Base-by-base conservation (phyloP, 2,113 vertebrate genomes). In the Leucopsar rothschildi region DNA sequence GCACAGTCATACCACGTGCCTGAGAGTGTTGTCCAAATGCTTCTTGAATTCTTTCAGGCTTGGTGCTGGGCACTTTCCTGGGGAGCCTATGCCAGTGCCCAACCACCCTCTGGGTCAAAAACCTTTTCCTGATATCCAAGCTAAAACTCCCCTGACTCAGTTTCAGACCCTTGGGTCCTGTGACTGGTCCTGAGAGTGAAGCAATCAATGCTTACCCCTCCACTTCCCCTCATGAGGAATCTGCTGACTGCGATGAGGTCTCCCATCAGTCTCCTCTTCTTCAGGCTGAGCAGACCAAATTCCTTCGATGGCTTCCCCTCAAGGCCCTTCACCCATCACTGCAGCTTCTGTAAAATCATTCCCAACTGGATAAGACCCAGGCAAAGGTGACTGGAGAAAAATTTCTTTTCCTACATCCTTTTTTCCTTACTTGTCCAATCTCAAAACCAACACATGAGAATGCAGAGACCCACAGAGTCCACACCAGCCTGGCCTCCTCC, bases 361-460 rank as follows among this genome's bases (percentile, higher is more conserved):
- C 39, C 37, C 18, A 90, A 6, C 47, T 28, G n/a, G 20, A 33
- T 69, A 70, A 84, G 8, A 11, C 65, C 6, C 25, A 59, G 44
- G 20, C 13, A 81, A 23, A 68, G 1, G 6, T 1, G 1, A 42
- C 8, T 44, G 40, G 29, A 86, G 27, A 64, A 86, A 56, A 31
- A 33, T 17, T 15, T 37, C 0, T 68, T 80, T 50, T 69, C 55
- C 50, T 16, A n/a, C 4, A 35, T 52, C 44, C 8, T 5, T 71
- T 39, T 29, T 47, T 33, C 45, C 6, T 1, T 55, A 17, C 24
- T 25, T 45, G 22, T 33, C 42, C 20, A 40, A 16, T 27, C 11
- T 53, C 21, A 49, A 27, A 88, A 31, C 5, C 44, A 71, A 13
- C 2, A 5, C 5, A 22, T 0, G 0, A 20, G 31, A 63, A 10